Evolutionary conservation across 2,113 vertebrate genomes (phyloP).

Genomic region (pig (Sus scrofa)): DNA sequence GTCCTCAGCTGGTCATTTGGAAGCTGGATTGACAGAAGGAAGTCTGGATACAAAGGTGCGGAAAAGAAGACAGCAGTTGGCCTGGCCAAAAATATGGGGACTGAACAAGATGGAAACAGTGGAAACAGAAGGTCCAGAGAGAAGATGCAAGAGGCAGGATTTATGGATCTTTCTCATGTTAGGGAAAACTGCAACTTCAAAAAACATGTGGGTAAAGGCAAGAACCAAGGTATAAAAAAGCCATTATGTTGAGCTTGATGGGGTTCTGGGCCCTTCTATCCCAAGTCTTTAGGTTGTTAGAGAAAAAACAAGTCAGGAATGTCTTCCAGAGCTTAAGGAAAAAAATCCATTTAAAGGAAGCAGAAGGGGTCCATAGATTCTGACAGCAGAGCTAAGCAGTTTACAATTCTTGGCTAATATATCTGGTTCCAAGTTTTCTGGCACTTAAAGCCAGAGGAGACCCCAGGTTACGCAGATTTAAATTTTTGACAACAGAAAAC

Average conservation of each 20-base stretch:
- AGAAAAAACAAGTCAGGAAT: neutral
- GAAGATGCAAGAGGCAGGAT: neutral
- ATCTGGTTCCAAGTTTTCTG: conserved; percentile 20
- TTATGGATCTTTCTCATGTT: neutral
- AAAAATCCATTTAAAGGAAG: neutral
- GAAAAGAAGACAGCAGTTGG: neutral
- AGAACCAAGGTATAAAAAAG: neutral
- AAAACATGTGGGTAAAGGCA: neutral
- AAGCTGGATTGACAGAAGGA: neutral
- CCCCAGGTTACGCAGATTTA: conserved; percentile 28
- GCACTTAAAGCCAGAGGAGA: neutral
- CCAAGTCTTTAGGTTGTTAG: neutral
- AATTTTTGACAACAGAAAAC: conserved; percentile 59
- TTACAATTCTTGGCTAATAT: neutral
- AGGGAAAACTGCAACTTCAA: neutral
- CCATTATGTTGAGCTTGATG: neutral
- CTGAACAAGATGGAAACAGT: neutral
- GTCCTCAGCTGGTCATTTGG: neutral
- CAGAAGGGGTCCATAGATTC: neutral
- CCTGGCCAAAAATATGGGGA: neutral
- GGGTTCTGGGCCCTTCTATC: neutral
- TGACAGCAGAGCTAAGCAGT: neutral
- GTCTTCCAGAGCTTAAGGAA: neutral
- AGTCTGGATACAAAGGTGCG: neutral
- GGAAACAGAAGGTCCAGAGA: neutral